These are phyloP conservation scores for Leucophenga varia DNA, from an alignment of 1,140 invertebrate species.

Conservation along the genomic window DNA sequence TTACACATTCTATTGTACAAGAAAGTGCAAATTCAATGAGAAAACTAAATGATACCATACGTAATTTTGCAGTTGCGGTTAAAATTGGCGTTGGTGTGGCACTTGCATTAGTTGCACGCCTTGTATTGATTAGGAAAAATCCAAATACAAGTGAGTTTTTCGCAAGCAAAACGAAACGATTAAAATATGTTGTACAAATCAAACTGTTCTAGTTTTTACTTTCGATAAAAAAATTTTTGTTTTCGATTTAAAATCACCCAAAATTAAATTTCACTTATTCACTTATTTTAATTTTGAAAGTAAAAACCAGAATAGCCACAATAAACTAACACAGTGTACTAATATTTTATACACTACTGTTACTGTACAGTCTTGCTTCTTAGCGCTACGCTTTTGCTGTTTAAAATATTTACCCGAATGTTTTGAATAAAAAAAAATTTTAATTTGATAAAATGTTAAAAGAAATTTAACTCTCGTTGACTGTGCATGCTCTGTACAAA, in stretches of 20 bases:
- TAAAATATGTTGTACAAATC: not conserved
- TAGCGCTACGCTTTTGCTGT: not conserved
- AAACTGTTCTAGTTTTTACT: too few species aligned
- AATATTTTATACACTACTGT: too few species aligned
- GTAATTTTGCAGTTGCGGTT: slow-evolving; percentile 70
- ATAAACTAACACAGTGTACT: too few species aligned
- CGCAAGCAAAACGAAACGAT: slow-evolving; percentile 2
- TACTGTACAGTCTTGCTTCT: too few species aligned
- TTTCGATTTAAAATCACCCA: too few species aligned
- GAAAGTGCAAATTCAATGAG: slow-evolving; percentile 56
- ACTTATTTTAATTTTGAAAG: too few species aligned
- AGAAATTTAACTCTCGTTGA: too few species aligned
- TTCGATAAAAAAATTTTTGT: too few species aligned
- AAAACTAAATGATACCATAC: slow-evolving; percentile 41
- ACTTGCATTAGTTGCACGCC: slow-evolving; percentile 73
- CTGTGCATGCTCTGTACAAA: too few species aligned
- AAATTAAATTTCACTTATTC: too few species aligned
- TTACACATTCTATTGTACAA: slow-evolving; percentile 40
- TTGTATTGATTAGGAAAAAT: slow-evolving; percentile 64
- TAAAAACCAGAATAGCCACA: too few species aligned
- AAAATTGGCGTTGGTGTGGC: slow-evolving; percentile 76
- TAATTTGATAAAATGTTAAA: not conserved
- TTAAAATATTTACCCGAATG: too few species aligned
- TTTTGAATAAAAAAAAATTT: slow-evolving; percentile 1
- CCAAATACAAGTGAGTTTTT: slow-evolving; percentile 57